A percentile compares a stretch with the other conserved stretches of the same genome.
phyloP scores from a whole-genome alignment of 2,888 invertebrate genomes.

The Chalcis sispes region DNA sequence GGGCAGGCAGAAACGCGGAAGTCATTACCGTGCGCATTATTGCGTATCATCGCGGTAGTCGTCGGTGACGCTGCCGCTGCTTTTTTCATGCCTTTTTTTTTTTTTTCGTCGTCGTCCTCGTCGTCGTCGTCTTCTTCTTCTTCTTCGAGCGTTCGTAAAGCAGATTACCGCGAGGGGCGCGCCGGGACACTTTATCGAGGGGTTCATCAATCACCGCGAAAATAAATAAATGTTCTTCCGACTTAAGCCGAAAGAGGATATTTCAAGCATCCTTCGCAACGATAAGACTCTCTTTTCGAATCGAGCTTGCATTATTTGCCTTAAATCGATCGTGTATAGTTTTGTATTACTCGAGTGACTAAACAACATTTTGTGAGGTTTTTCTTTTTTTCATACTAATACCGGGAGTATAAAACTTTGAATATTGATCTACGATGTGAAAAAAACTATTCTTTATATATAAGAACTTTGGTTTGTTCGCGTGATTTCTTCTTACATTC shows the following conservation, averaged over 20 bases:
- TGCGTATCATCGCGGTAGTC: slow-evolving; percentile 49
- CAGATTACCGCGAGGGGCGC: slow-evolving; percentile 45
- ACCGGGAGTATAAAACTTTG: too few relatives aligned
- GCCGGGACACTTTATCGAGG: slow-evolving; percentile 60
- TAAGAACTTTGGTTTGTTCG: too few relatives aligned
- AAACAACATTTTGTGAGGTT: slow-evolving; percentile 11
- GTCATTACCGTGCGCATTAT: slow-evolving; percentile 48
- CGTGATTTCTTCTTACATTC: too few relatives aligned
- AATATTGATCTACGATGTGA: too few relatives aligned
- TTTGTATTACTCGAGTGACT: slow-evolving; percentile 17
- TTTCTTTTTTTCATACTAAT: neutral
- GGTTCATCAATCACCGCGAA: slow-evolving; percentile 67
- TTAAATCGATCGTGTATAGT: slow-evolving; percentile 2
- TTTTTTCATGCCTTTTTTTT: slow-evolving; percentile 31
- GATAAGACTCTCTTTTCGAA: slow-evolving; percentile 17
- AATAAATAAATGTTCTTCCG: slow-evolving; percentile 67
- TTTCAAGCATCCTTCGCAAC: slow-evolving; percentile 38
- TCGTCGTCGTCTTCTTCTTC: slow-evolving; percentile 47
- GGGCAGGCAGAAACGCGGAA: slow-evolving; percentile 41
- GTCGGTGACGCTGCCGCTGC: neutral
- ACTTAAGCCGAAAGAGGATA: slow-evolving; percentile 42
- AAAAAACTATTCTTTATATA: too few relatives aligned
- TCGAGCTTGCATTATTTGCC: neutral
- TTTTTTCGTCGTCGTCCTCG: slow-evolving; percentile 30
- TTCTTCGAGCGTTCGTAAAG: slow-evolving; percentile 48